These are phyloP conservation scores for Meleagris gallopavo DNA, from an alignment of 2,113 vertebrate species.

Conservation along the genomic window DNA sequence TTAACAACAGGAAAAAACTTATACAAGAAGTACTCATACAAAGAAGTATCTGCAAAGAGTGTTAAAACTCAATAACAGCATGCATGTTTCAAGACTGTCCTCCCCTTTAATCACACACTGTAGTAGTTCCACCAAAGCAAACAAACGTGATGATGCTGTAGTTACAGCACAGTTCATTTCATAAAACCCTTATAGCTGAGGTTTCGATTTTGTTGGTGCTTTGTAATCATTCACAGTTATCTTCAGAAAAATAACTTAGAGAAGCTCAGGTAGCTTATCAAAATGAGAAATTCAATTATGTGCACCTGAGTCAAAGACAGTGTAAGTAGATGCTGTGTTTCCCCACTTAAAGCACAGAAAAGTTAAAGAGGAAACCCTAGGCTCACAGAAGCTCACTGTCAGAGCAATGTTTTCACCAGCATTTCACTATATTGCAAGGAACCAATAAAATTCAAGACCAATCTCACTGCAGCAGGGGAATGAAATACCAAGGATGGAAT, in stretches of 20 bases:
- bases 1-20: neutral
- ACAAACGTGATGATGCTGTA: neutral
- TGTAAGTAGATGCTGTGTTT: neutral
- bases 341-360: neutral
- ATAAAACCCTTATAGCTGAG: neutral
- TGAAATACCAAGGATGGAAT: neutral
- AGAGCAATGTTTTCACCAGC: neutral
- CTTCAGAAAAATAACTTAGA: rapidly evolving
- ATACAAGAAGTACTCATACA: neutral
- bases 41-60: neutral
- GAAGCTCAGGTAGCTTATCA: neutral
- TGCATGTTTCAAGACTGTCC: neutral
- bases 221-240: neutral
- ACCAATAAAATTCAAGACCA: neutral
- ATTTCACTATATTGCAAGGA: neutral
- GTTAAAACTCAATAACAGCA: neutral
- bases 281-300: neutral
- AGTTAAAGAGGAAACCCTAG: neutral
- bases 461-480: neutral
- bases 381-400: neutral
- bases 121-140: neutral
- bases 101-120: neutral
- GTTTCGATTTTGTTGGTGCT: neutral
- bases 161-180: neutral
- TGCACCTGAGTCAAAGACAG: neutral